Evolutionary conservation across 1,140 invertebrate genomes (phyloP).

Genomic region (Vanessa tameamea): DNA sequence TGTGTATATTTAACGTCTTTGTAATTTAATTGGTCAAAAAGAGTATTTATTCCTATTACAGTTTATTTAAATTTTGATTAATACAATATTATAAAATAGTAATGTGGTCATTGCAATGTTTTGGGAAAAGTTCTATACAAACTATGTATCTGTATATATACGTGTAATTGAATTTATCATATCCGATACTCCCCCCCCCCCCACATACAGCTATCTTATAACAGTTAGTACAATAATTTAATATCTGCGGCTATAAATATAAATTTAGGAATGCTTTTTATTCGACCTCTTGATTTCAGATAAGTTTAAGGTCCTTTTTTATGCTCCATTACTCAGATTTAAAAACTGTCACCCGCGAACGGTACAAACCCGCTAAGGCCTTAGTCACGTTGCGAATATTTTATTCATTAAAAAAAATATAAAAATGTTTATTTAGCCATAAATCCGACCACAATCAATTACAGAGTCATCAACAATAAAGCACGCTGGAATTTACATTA

Average conservation of each 20-base stretch:
- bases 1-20: too few relatives aligned
- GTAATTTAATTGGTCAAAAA: too few relatives aligned
- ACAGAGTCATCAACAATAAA: conserved; percentile 68
- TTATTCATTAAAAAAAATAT: conserved; percentile 38
- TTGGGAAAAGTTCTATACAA: too few relatives aligned
- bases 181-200: too few relatives aligned
- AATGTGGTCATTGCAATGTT: too few relatives aligned
- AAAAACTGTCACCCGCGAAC: conserved; percentile 36
- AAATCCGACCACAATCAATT: conserved; percentile 71
- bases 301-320: conserved; percentile 35
- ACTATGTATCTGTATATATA: neutral
- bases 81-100: too few relatives aligned
- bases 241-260: conserved; percentile 26
- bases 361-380: conserved; percentile 20
- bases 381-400: conserved; percentile 52
- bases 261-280: conserved; percentile 35
- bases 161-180: neutral
- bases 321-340: conserved; percentile 38
- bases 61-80: too few relatives aligned
- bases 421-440: conserved; percentile 54
- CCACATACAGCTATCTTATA: neutral
- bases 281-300: conserved; percentile 28
- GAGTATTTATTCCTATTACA: too few relatives aligned
- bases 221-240: conserved; percentile 1
- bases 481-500: conserved; percentile 65